Conservation (phyloP, 2,113 vertebrate species). For the Dromiciops gliroides region DNA sequence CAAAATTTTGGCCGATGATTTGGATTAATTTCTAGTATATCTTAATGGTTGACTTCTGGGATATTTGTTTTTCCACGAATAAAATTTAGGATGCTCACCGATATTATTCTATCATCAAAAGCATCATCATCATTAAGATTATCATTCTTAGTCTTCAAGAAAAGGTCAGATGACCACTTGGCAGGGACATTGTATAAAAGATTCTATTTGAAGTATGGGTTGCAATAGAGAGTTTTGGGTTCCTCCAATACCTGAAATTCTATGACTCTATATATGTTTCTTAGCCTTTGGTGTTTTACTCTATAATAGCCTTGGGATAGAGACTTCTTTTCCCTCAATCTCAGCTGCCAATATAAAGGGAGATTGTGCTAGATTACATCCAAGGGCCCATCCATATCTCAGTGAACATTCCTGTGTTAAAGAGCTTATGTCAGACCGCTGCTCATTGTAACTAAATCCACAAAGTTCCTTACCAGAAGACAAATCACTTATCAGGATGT, state of each 20-base stretch:
- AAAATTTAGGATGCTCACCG: background rate
- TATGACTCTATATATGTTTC: background rate
- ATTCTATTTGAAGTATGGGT: background rate
- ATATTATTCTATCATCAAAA: background rate
- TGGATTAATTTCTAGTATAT: background rate
- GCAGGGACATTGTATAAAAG: background rate
- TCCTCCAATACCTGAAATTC: background rate
- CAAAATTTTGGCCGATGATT: background rate
- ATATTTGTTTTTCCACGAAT: background rate
- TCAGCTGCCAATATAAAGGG: background rate
- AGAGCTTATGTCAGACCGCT: background rate
- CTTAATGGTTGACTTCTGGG: background rate
- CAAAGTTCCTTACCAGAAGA: background rate
- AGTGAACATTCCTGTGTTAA: background rate
- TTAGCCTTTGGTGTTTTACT: background rate
- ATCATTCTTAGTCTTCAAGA: background rate
- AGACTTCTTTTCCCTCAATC: background rate
- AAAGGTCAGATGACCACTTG: background rate
- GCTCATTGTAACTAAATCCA: background rate
- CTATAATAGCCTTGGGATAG: background rate
- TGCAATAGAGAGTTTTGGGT: background rate
- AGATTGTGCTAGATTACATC: background rate
- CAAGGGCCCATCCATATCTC: background rate
- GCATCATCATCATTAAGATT: background rate
- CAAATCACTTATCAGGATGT: background rate